Conservation (phyloP, 2,113 vertebrate genomes). For the Petrocephalus zakoni region DNA sequence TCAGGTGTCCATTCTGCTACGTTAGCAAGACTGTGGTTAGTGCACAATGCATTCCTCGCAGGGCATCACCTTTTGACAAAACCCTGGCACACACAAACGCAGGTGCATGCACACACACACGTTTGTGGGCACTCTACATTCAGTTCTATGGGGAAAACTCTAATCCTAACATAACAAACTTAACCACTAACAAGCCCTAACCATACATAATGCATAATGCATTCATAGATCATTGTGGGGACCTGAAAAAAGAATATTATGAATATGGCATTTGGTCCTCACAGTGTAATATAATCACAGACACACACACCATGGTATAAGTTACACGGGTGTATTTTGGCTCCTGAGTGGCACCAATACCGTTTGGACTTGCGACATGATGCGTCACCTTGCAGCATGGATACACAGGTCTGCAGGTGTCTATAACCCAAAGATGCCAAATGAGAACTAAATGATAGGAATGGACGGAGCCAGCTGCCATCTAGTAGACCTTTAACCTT, state of each 20-base stretch:
- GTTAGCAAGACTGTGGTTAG: constrained; percentile 15
- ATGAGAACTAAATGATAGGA: neutral
- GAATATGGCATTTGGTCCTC: too few species aligned
- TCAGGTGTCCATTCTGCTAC: constrained; percentile 33
- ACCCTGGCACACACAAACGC: neutral
- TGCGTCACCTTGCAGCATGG: neutral
- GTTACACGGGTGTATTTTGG: neutral
- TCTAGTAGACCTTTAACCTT: neutral
- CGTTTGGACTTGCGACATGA: neutral
- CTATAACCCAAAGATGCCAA: neutral
- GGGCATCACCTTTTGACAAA: neutral
- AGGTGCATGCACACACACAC: neutral
- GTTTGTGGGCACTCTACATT: too few species aligned
- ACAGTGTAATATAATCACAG: neutral
- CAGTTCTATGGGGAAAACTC: too few species aligned
- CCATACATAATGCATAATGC: too few species aligned
- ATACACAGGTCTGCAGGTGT: neutral
- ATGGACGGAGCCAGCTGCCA: neutral
- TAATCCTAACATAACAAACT: too few species aligned
- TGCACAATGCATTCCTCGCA: neutral
- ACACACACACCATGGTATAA: neutral
- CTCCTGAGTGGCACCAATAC: neutral
- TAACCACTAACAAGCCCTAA: too few species aligned
- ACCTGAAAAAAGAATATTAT: too few species aligned
- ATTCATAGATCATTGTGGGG: too few species aligned